phyloP scores from a whole-genome alignment of 2,113 vertebrate species.

The Mobula hypostoma region DNA sequence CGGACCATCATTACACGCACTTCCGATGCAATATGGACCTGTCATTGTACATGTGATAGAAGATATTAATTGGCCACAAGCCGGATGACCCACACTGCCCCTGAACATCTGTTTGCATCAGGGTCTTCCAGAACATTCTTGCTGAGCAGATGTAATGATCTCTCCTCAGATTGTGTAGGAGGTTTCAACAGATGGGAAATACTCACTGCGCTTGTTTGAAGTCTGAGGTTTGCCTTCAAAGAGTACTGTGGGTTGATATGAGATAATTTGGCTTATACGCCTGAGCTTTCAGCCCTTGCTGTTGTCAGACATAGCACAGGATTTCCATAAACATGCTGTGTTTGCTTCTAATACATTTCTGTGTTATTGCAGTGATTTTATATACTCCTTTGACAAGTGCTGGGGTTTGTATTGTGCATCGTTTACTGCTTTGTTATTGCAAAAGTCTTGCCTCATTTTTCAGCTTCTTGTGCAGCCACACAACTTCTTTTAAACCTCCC shows the following conservation, averaged over 20 bases:
- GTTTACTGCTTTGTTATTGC: neutral
- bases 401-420: neutral
- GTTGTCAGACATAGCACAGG: neutral
- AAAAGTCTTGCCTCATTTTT: neutral
- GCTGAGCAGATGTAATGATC: neutral
- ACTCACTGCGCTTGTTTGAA: neutral
- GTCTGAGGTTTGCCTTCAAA: neutral
- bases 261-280: neutral
- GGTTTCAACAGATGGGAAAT: neutral
- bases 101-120: neutral
- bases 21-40: neutral
- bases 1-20: neutral
- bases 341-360: neutral
- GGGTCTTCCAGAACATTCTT: neutral
- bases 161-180: neutral
- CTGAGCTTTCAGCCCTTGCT: neutral
- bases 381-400: neutral
- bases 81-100: neutral
- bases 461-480: neutral
- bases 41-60: neutral
- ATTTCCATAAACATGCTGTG: neutral
- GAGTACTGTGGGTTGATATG: neutral
- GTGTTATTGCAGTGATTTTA: neutral
- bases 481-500: neutral
- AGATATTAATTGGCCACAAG: neutral